Evolutionary conservation across 2,888 invertebrate species (phyloP), one percentile per base, ranked within the genome.

Genomic region (Platynereis dumerilii): DNA sequence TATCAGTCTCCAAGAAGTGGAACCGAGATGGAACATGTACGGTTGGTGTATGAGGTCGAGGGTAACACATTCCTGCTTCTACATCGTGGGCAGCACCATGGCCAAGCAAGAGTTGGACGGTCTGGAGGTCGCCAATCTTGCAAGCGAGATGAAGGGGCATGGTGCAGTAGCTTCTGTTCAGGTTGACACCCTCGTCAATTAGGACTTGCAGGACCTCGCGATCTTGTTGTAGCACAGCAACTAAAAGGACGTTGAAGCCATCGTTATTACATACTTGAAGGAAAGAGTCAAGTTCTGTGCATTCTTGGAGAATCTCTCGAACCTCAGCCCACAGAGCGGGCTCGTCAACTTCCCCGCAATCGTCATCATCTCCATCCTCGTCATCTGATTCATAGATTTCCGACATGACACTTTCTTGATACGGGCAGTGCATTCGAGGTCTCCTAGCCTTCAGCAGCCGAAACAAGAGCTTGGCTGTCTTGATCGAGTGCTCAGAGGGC

Each of bases 1-100:
- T 66, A 71, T 78, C 74, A 67, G 83, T 74, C 59, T 76, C 71
- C 68, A 81, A 60, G 75, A 80, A 73, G 66, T 80, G 65, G 69
- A 81, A 69, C 52, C 79, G 72, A 69, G 80, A 74, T 48, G 76
- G 73, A 2, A 72, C 70, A 24, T 70, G 69, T 39, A 69, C 60
- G 29, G 75, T 62, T 0, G 78, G 77, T n/a, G 69, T 88, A 78
- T 91, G 91, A 7, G 88, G 87, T 7, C 89, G 89, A 0, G 91
- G 91, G 86, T 90, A 91, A 78, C 91, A 91, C 89, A 91, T 90
- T 22, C 91, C 86, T 0, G 90, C 89, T 78, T 90, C 90, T 0
- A 89, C 88, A 81, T 90, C 90, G 22, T 89, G 87, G 69, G 90
- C 87, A 10, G 90, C 91, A 26, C 91, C 90, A 81, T 90, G 88